A percentile compares a stretch with the other conserved stretches of the same genome.
phyloP scores from a whole-genome alignment of 2,888 invertebrate species.

The Tigriopus californicus region DNA sequence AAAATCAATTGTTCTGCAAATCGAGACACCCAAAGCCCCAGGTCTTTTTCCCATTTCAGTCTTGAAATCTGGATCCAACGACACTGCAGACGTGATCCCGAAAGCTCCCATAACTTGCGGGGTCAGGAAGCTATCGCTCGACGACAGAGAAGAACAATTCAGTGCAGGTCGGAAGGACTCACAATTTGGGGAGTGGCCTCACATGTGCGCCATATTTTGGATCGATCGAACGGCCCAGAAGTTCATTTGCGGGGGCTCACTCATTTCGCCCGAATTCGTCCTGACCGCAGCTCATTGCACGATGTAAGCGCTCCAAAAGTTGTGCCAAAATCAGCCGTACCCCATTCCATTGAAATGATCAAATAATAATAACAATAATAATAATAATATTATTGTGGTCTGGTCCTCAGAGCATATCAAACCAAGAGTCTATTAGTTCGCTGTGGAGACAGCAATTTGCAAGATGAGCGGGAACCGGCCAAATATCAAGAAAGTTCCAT shows the following conservation, averaged over 20 bases:
- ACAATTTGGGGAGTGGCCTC: not conserved
- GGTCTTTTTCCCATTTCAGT: too few relatives aligned
- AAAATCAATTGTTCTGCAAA: too few relatives aligned
- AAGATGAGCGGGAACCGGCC: not conserved
- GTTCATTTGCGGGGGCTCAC: not conserved
- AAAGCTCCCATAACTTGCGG: too few relatives aligned
- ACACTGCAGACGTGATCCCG: too few relatives aligned
- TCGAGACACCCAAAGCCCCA: too few relatives aligned
- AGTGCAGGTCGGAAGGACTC: not conserved
- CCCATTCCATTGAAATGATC: too few relatives aligned
- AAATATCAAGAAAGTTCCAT: not conserved
- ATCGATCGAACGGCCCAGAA: too few relatives aligned
- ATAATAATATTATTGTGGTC: not conserved
- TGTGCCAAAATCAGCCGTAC: not conserved
- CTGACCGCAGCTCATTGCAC: not conserved
- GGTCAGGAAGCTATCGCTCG: too few relatives aligned
- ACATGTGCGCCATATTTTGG: not conserved
- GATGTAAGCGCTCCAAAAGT: not conserved
- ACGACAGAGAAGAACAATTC: too few relatives aligned
- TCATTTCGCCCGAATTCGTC: not conserved
- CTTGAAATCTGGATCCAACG: too few relatives aligned
- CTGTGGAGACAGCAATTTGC: not conserved
- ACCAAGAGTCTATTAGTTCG: not conserved
- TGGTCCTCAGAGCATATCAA: too few relatives aligned
- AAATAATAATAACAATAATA: not conserved